phyloP scores from a whole-genome alignment of 2,888 invertebrate species.

The Spisula subtruncata region DNA sequence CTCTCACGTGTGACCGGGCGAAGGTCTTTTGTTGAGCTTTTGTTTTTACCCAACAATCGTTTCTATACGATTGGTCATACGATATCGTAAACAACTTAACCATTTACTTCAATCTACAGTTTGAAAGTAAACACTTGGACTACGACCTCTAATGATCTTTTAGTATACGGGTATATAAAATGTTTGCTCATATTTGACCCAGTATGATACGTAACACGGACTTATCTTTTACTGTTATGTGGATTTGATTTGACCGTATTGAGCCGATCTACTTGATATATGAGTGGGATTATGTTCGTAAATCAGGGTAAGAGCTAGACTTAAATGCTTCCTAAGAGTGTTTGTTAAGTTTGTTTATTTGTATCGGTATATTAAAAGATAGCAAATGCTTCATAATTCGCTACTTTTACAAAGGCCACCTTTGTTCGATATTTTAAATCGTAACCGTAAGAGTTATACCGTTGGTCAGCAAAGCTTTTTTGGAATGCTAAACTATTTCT shows the following conservation, averaged over 20 bases:
- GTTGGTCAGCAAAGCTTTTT: conserved; percentile 22
- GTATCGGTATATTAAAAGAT: neutral
- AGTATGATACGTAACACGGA: neutral
- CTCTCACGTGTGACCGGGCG: neutral
- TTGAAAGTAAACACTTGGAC: conserved; percentile 29
- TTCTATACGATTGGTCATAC: conserved; percentile 29
- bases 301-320: neutral
- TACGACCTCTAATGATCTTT: conserved; percentile 24
- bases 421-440: neutral
- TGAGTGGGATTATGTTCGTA: neutral
- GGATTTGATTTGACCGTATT: conserved; percentile 18
- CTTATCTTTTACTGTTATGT: conserved; percentile 13
- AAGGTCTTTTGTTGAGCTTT: conserved; percentile 38
- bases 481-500: neutral
- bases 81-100: conserved; percentile 24
- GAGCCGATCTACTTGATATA: conserved; percentile 2
- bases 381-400: neutral
- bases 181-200: neutral
- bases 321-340: conserved; percentile 18
- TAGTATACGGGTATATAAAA: neutral
- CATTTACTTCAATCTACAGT: conserved; percentile 34
- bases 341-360: conserved; percentile 6
- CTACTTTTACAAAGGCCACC: neutral
- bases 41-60: conserved; percentile 37
- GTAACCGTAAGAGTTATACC: neutral